Evolutionary conservation across 2,113 vertebrate species (phyloP), one percentile per base, ranked within the genome.

Genomic region (Chaenogobius annularis): DNA sequence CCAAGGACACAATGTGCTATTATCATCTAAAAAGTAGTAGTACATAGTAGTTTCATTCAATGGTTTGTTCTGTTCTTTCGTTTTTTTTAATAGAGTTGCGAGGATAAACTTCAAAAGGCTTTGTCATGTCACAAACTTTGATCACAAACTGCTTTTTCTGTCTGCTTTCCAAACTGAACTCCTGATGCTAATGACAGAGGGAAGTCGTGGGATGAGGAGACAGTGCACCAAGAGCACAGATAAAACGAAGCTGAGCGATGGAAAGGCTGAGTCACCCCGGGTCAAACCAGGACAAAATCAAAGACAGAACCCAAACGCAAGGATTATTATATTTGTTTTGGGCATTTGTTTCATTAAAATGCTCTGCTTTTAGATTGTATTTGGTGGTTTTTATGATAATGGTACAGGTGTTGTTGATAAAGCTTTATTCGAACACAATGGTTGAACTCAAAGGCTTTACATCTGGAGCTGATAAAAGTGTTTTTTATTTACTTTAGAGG

Each of bases 231-330:
- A 0, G 13, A 22, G n/a, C 48, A 66, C 50, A 54, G 68, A 68
- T 17, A 10, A 72, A 70, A 17, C 70, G 54, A 63, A 5, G 69
- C 37, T 46, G 69, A 75, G n/a, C 44, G 69, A 87, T n/a, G 26
- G 15, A 68, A 47, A 23, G 43, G 66, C 23, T 3, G 19, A 52
- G 37, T 59, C 54, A 7, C 15, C 44, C 65, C 20, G 11, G 1
- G 35, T 69, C 20, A 31, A 19, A n/a, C 8, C 15, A 37, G 47
- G 66, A 50, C 14, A 64, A 7, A 46, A 31, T 26, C 14, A 23
- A 37, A 23, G 26, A 48, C 23, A 43, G 61, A 12, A 8, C 8
- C 31, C 37, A 43, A 9, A 43, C 40, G 11, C 10, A 19, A 0
- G 40, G 19, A 43, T 64, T 40, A 40, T 43, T 64, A 1, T 20